phyloP scores from a whole-genome alignment of 1,140 invertebrate species.

The Mycetomoellerius zeteki region DNA sequence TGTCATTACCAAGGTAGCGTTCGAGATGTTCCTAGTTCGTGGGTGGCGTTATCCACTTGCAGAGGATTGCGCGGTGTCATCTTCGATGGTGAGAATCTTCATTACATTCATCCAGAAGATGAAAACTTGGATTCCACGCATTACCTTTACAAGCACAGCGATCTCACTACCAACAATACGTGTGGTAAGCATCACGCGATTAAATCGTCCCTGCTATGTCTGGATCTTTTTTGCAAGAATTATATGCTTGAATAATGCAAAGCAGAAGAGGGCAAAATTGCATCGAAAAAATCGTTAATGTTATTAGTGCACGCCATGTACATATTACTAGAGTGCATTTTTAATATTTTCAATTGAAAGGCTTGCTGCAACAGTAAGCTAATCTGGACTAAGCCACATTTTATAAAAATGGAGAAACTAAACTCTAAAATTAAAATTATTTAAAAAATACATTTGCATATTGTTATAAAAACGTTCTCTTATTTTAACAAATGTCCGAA shows the following conservation, averaged over 20 bases:
- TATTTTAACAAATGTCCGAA: too few species aligned
- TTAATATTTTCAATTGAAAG: neutral
- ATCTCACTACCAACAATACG: conserved; percentile 90
- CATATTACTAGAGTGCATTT: too few species aligned
- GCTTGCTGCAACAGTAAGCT: too few species aligned
- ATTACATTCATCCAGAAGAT: conserved; percentile 89
- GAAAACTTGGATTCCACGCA: conserved; percentile 87
- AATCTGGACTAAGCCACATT: too few species aligned
- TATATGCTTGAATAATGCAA: neutral
- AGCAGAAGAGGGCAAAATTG: neutral
- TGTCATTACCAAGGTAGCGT: conserved; percentile 95
- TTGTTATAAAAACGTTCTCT: too few species aligned
- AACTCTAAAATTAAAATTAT: too few species aligned
- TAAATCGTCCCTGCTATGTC: neutral
- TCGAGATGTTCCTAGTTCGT: conserved; percentile 90
- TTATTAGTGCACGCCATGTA: neutral
- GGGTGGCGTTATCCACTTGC: conserved; percentile 96
- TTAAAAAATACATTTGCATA: too few species aligned
- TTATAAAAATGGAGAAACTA: too few species aligned
- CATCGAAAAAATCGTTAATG: neutral
- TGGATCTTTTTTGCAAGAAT: neutral
- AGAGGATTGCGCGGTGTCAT: conserved; percentile 93
- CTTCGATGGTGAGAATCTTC: conserved; percentile 92
- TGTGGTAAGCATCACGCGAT: conserved; percentile 88
- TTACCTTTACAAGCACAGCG: conserved; percentile 91